phyloP scores from a whole-genome alignment of 1,140 invertebrate genomes.

The Portunus trituberculatus region DNA sequence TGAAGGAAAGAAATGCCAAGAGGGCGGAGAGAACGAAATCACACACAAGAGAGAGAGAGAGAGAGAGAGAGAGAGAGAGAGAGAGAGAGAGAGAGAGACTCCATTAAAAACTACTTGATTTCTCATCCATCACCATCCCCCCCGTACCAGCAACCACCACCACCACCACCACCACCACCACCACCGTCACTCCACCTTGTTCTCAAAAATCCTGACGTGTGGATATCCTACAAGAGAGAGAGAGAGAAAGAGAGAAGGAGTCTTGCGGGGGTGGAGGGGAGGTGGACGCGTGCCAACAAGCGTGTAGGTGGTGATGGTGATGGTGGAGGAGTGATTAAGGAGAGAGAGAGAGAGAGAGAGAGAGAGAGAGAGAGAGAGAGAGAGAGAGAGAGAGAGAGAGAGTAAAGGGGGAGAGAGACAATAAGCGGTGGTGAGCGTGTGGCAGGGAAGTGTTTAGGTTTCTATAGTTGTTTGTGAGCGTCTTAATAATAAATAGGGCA shows the following conservation, averaged over 20 bases:
- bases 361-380: background rate
- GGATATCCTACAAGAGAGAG: background rate
- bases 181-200: background rate
- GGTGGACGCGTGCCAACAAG: background rate
- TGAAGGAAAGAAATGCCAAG: too few species aligned
- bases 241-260: background rate
- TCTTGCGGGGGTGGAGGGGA: background rate
- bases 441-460: background rate
- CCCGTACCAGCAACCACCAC: background rate
- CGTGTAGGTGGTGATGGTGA: background rate
- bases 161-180: background rate
- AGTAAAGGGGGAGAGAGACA: background rate
- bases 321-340: background rate
- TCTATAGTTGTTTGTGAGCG: too few species aligned
- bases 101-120: background rate
- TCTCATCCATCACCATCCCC: background rate
- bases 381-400: background rate
- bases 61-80: slow-evolving; percentile 8
- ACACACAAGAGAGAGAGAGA: background rate
- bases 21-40: too few species aligned
- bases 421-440: background rate
- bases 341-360: background rate
- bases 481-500: too few species aligned
- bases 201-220: background rate
- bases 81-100: background rate